Base-by-base conservation (phyloP, 2,797 vertebrate species). In the Coregonus sp. region DNA sequence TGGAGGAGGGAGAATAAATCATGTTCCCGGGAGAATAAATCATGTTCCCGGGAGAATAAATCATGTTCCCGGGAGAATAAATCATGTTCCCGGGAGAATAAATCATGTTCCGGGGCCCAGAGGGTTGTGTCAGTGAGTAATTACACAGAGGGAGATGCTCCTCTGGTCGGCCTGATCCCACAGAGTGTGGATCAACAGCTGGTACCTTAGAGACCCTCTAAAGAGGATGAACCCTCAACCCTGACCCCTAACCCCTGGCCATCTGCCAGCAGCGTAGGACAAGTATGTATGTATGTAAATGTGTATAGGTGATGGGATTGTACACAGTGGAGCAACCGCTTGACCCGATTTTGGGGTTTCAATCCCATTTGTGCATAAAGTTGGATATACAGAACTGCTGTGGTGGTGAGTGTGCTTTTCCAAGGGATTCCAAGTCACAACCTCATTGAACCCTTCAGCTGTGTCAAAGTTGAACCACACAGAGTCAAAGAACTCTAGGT, bases 21-120 rank as follows among this genome's bases (percentile, higher is more conserved):
- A 86, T 77, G 78, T 65, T 73, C 87, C 76, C 56, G 70, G 70
- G 20, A 25, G 25, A 61, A 87, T 84, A 50, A 80, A 87, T 90
- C 80, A 86, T 77, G 78, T 65, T 73, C 87, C 76, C 56, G 70
- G 70, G 25, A 25, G 25, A 61, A 87, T 84, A 50, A 80, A 87
- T 90, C 80, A 86, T 77, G 78, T 65, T 73, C 87, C 76, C 56
- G 70, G 70, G 25, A n/a, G n/a, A n/a, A n/a, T n/a, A n/a, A n/a
- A n/a, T n/a, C n/a, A n/a, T n/a, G n/a, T n/a, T n/a, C n/a, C n/a
- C n/a, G n/a, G n/a, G n/a, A n/a, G n/a, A 61, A 87, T 84, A 50
- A 80, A 87, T 90, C 80, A 86, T 77, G 78, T 65, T 73, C 87
- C 76, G 61, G 70, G 70, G 25, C 67, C 74, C 82, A 85, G 74